Percentiles rank a stretch among this genome's conserved stretches.
Evolutionary conservation across 2,888 invertebrate species (phyloP).

Genomic region (Punctoribates punctum): DNA sequence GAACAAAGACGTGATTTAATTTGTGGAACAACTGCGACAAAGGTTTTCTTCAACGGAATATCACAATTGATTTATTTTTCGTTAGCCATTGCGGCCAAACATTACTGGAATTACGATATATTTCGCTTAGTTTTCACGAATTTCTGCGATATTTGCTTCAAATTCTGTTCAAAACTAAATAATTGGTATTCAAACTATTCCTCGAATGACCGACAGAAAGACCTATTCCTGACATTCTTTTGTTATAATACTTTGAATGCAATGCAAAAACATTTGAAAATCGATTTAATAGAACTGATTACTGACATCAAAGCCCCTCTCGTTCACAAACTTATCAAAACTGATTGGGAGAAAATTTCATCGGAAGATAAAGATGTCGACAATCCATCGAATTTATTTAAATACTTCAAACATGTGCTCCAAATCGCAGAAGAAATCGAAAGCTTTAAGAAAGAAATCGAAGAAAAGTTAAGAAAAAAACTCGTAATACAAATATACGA

Average conservation of each 20-base stretch:
- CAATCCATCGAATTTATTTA: not conserved
- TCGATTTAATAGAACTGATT: not conserved
- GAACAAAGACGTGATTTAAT: not conserved
- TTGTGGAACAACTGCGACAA: not conserved
- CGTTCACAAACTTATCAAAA: not conserved
- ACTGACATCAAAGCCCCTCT: not conserved
- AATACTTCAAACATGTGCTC: not conserved
- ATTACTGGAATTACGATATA: not conserved
- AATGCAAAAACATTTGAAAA: conserved; percentile 20
- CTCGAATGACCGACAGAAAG: not conserved
- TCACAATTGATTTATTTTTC: conserved; percentile 20
- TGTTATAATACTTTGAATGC: not conserved
- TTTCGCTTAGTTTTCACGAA: not conserved
- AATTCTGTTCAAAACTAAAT: not conserved
- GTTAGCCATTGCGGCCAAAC: not conserved
- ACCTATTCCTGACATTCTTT: not conserved
- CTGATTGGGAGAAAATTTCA: not conserved
- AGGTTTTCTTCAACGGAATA: not conserved
- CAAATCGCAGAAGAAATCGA: not conserved
- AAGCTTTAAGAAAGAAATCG: not conserved
- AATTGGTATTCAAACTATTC: no score
- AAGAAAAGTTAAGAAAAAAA: not conserved
- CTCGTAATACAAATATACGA: not conserved
- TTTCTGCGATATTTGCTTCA: not conserved
- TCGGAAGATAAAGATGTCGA: not conserved